Evolutionary conservation across 2,888 invertebrate species (phyloP).

Genomic region (Melieria crassipennis): DNA sequence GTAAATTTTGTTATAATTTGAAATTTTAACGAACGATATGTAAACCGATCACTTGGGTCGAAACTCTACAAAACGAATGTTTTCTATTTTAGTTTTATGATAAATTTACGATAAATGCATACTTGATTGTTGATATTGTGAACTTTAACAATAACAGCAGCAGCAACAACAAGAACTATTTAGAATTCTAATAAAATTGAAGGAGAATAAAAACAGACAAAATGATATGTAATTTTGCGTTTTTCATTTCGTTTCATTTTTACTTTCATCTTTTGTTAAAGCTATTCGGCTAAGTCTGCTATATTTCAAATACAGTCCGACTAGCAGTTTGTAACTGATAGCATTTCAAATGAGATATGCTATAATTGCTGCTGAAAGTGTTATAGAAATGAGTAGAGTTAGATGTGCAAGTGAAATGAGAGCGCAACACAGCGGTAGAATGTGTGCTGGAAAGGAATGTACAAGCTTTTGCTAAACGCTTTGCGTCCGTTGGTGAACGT

Average conservation of each 20-base stretch:
- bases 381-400: too few species aligned
- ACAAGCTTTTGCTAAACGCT: not conserved
- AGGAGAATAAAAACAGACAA: not conserved
- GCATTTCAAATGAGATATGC: too few species aligned
- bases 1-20: not conserved
- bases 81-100: constrained; percentile 3
- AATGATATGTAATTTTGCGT: not conserved
- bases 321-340: too few species aligned
- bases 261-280: too few species aligned
- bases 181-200: constrained; percentile 3
- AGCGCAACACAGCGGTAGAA: constrained; percentile 4
- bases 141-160: not conserved
- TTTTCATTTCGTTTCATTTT: not conserved
- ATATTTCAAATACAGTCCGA: too few species aligned
- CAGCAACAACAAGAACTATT: not conserved
- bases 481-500: not conserved
- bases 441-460: not conserved
- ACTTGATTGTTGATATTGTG: constrained; percentile 3
- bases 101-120: not conserved
- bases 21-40: constrained; percentile 6
- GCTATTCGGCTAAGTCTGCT: too few species aligned
- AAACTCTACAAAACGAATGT: not conserved
- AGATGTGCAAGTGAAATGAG: not conserved
- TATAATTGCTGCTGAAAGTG: too few species aligned
- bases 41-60: not conserved